These are phyloP conservation scores for Antigone vipio DNA, from an alignment of 2,113 vertebrate genomes.

Conservation along the genomic window DNA sequence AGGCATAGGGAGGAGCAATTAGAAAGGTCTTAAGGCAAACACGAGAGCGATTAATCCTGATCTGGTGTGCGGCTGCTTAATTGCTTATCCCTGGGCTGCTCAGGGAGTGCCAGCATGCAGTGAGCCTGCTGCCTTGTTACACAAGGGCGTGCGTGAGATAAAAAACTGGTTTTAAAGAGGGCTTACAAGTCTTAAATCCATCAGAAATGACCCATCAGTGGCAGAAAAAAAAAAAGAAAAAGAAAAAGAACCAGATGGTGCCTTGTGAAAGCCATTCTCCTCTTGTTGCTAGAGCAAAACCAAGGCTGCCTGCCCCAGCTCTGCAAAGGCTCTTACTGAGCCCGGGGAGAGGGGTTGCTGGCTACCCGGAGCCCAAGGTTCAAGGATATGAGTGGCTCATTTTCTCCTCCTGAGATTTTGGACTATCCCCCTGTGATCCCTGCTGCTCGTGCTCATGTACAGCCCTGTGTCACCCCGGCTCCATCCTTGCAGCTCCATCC, in stretches of 20 bases:
- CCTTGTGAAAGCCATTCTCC: background rate
- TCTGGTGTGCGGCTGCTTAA: background rate
- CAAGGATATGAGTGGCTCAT: background rate
- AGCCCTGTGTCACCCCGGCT: background rate
- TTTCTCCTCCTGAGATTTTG: background rate
- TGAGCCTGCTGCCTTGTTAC: background rate
- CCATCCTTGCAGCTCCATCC: background rate
- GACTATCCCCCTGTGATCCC: background rate
- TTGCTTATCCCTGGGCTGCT: background rate
- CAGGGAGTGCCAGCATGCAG: fast-evolving
- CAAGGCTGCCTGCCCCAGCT: background rate
- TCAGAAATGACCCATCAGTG: background rate
- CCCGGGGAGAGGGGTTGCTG: background rate
- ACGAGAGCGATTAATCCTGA: background rate
- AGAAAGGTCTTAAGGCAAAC: background rate
- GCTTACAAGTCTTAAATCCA: background rate
- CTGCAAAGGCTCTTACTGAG: background rate
- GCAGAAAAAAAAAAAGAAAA: background rate
- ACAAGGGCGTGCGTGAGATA: background rate
- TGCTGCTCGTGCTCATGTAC: background rate
- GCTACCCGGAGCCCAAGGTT: fast-evolving
- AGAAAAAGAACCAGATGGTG: background rate
- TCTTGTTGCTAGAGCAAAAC: background rate
- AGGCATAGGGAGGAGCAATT: background rate
- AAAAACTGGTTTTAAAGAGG: background rate